A percentile compares a stretch with the other conserved stretches of the same genome.
Evolutionary conservation across 2,797 vertebrate species (phyloP).

Genomic region (Alca torda): DNA sequence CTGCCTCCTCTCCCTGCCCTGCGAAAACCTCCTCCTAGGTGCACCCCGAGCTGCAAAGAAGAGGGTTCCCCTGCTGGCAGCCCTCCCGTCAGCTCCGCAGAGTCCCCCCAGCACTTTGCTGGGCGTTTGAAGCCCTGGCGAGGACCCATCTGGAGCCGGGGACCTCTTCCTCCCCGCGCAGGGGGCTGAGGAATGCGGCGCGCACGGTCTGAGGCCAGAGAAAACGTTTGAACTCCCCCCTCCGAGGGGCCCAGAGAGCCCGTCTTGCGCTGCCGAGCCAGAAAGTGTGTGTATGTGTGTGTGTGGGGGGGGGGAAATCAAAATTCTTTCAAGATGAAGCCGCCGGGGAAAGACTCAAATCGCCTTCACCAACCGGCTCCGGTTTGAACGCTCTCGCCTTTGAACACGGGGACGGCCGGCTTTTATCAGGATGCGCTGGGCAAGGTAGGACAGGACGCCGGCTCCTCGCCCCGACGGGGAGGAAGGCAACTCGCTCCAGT

Average conservation of each 20-base stretch:
- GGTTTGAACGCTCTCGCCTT: not conserved
- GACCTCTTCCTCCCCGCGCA: not conserved
- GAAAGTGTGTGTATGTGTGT: not conserved
- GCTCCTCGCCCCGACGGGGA: not conserved
- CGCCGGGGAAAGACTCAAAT: not conserved
- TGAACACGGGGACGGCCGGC: not conserved
- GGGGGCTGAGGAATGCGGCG: slow-evolving; percentile 40
- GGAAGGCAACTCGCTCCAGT: not conserved
- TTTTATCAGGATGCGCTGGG: slow-evolving; percentile 8
- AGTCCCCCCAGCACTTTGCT: not conserved
- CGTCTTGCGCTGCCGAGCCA: slow-evolving; percentile 32
- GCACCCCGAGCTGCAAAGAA: not conserved
- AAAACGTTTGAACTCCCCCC: slow-evolving; percentile 52
- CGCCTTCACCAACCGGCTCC: slow-evolving; percentile 1
- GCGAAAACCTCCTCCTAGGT: not conserved
- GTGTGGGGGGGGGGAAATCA: not conserved
- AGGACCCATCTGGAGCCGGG: not conserved
- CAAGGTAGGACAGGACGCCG: not conserved
- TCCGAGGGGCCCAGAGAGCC: slow-evolving; percentile 56
- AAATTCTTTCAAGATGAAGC: slow-evolving; percentile 66
- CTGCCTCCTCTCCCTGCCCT: not conserved
- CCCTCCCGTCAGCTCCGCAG: not conserved
- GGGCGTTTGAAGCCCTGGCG: not conserved
- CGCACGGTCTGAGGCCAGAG: slow-evolving; percentile 21
- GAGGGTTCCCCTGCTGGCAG: not conserved